Base-by-base conservation (phyloP, 2,797 vertebrate genomes). In the Synanceia verrucosa region DNA sequence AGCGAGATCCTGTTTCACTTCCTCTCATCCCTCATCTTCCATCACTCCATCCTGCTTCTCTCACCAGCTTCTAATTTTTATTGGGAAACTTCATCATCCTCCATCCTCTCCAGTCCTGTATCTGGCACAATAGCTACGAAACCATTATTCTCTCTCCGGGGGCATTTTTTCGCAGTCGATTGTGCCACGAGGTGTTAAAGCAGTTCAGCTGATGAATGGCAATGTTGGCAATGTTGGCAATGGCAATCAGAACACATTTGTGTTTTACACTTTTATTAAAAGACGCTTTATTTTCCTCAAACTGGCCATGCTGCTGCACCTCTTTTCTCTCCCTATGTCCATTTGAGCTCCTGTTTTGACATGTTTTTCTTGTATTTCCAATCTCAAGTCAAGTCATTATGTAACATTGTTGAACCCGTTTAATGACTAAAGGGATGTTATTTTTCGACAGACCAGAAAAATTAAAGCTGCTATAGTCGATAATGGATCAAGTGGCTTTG, bases 101-200 rank as follows among this genome's bases (percentile, higher is more conserved):
- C 34, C 6, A 37, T 46, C 76, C 50, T 52, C 37, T 66, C 23
- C 34, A 65, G 56, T 65, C 48, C 7, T 37, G 3, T 50, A 76
- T 65, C 65, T 76, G 65, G 73, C 65, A 79, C 51, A 23, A 31
- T 51, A 34, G 75, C 62, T 14, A 51, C 64, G 43, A 44, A 68
- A 60, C 66, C 53, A 41, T 79, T 61, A 46, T 13, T 6, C 8
- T 56, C 36, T 65, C 65, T 68, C 46, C 36, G 24, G 53, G 67
- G 67, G 73, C 67, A 65, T 34, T 28, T 64, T n/a, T 43, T 75
- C 76, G 80, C 73, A 56, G 46, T 34, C 0, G 16, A 33, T 51
- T 63, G 43, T 44, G 60, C 59, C n/a, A 46, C 41, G 59, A 76
- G 67, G 37, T 44, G 65, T 36, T 59, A 53, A 65, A 65, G 55